Percentiles rank a stretch among this genome's conserved stretches.
These are phyloP conservation scores for Cyrtonyx montezumae DNA, from an alignment of 2,113 vertebrate species.

Conservation along the genomic window DNA sequence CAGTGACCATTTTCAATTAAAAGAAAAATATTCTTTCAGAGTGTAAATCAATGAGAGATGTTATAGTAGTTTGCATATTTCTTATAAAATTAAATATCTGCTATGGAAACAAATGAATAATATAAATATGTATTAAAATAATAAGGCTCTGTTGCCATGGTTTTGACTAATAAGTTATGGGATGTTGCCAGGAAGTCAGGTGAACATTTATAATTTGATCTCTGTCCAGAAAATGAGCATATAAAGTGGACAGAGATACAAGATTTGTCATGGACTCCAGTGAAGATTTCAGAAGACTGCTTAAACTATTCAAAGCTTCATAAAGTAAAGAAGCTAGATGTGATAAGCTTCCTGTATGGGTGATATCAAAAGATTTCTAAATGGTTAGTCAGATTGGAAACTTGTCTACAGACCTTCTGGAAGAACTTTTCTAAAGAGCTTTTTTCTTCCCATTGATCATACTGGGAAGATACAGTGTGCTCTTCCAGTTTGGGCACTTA, in stretches of 20 bases:
- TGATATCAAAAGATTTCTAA: neutral
- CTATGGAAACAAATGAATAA: constrained; percentile 65
- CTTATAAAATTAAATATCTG: constrained; percentile 58
- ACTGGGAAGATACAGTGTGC: neutral
- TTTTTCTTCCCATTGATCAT: neutral
- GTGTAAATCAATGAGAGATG: constrained; percentile 52
- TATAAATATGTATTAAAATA: constrained; percentile 67
- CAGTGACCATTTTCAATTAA: constrained; percentile 65
- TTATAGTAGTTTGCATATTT: constrained; percentile 51
- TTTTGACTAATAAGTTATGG: constrained; percentile 52
- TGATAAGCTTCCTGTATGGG: neutral
- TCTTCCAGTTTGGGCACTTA: neutral
- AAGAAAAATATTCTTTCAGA: constrained; percentile 52
- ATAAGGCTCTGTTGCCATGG: constrained; percentile 48
- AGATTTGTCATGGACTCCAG: constrained; percentile 5
- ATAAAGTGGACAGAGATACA: neutral
- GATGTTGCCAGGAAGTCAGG: constrained; percentile 72
- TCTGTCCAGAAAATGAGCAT: constrained; percentile 40
- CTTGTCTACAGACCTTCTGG: neutral
- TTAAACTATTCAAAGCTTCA: neutral
- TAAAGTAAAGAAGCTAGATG: neutral
- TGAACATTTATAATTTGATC: constrained; percentile 68
- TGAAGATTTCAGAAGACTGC: neutral
- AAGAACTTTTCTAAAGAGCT: neutral
- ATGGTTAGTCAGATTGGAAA: neutral